phyloP scores from a whole-genome alignment of 2,113 vertebrate species.

The Chrysochloris asiatica region DNA sequence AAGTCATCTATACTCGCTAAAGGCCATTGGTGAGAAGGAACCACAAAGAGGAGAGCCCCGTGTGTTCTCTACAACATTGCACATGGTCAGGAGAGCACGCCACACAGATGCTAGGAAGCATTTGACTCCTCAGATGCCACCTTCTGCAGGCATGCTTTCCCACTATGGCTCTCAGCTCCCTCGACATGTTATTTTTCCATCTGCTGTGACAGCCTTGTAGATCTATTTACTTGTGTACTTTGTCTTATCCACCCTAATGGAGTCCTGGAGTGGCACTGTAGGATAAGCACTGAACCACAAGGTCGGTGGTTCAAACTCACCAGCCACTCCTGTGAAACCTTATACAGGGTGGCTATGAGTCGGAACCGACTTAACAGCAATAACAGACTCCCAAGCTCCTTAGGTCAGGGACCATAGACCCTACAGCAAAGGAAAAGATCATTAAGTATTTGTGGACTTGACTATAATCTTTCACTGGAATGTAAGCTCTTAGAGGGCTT shows the following conservation, averaged over 20 bases:
- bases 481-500: not conserved
- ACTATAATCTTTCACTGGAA: not conserved
- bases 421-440: not conserved
- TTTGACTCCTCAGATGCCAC: not conserved
- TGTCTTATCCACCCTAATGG: not conserved
- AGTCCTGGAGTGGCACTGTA: too few relatives aligned
- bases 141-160: rapidly evolving
- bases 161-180: not conserved
- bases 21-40: too few relatives aligned
- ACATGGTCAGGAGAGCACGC: rapidly evolving
- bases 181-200: not conserved
- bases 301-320: too few relatives aligned
- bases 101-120: not conserved
- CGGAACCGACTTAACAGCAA: too few relatives aligned
- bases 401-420: not conserved
- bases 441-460: not conserved
- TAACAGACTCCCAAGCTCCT: not conserved
- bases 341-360: too few relatives aligned
- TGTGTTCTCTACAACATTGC: rapidly evolving
- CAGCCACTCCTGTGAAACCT: too few relatives aligned
- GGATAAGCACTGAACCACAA: too few relatives aligned
- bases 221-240: not conserved
- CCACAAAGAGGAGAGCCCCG: not conserved
- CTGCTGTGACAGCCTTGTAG: not conserved
- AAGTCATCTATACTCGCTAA: not conserved